Conservation (phyloP, 53 echinoderm and acorn worm genomes). For the Luidia sarsii region DNA sequence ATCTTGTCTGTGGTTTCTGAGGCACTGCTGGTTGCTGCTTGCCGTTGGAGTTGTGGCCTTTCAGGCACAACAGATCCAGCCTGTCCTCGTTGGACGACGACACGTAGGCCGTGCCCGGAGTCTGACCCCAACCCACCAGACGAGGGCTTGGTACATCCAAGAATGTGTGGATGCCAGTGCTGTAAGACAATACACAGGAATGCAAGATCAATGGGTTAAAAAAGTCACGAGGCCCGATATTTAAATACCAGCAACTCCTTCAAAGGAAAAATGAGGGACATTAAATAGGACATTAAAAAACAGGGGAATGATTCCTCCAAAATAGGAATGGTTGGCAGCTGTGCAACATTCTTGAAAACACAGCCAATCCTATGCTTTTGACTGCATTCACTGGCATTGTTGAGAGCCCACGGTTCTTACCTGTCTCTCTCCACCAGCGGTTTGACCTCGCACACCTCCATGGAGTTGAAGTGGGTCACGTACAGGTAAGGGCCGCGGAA, state of each 20-base stretch:
- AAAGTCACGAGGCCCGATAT: background rate
- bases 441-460: slow-evolving; percentile 95
- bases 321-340: too few relatives aligned
- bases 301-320: too few relatives aligned
- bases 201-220: background rate
- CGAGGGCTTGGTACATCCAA: slow-evolving; percentile 85
- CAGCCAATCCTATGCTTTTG: too few relatives aligned
- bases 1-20: background rate
- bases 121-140: slow-evolving; percentile 79
- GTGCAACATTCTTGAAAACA: too few relatives aligned
- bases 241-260: background rate
- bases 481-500: slow-evolving; percentile 91
- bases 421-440: slow-evolving; percentile 61
- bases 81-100: slow-evolving; percentile 65
- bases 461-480: slow-evolving; percentile 91
- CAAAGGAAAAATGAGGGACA: too few relatives aligned
- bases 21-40: slow-evolving; percentile 1
- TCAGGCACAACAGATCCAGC: slow-evolving; percentile 84
- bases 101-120: slow-evolving; percentile 82
- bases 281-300: too few relatives aligned
- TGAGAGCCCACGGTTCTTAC: too few relatives aligned
- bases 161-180: slow-evolving; percentile 71
- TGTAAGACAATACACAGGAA: slow-evolving; percentile 12
- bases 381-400: too few relatives aligned
- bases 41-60: slow-evolving; percentile 63